Percentiles rank a stretch among this genome's conserved stretches.
phyloP scores from a whole-genome alignment of 2,888 invertebrate genomes.

The Chymomyza caudatula region DNA sequence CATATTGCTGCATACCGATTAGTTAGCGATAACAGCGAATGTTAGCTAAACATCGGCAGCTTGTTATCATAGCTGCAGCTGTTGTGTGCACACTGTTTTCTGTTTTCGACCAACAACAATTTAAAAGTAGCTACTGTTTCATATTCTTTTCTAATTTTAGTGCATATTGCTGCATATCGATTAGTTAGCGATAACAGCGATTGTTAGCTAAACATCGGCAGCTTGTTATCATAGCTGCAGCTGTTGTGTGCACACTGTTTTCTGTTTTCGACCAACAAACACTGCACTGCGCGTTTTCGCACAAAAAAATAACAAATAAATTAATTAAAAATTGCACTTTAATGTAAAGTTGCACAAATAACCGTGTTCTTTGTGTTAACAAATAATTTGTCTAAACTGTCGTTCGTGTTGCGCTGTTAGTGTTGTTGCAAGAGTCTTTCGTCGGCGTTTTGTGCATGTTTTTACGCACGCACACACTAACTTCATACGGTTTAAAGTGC shows the following conservation, averaged over 20 bases:
- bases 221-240: not conserved
- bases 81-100: too few relatives aligned
- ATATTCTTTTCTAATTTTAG: too few relatives aligned
- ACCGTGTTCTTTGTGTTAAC: not conserved
- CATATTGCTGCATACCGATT: too few relatives aligned
- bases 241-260: not conserved
- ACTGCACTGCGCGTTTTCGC: not conserved
- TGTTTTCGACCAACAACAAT: too few relatives aligned
- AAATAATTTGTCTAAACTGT: not conserved
- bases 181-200: too few relatives aligned
- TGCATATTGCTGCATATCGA: too few relatives aligned
- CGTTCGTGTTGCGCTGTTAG: not conserved
- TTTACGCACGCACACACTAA: slow-evolving; percentile 49
- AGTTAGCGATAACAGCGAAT: too few relatives aligned
- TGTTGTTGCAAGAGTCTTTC: slow-evolving; percentile 36
- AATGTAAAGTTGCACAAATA: not conserved
- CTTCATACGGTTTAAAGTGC: not conserved
- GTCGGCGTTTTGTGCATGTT: slow-evolving; percentile 63
- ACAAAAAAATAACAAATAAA: not conserved
- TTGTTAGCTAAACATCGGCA: not conserved
- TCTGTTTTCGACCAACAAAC: not conserved
- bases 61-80: too few relatives aligned
- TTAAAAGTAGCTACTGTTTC: too few relatives aligned
- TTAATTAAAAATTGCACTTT: not conserved
- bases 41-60: too few relatives aligned